Conservation (phyloP, 2,797 vertebrate genomes). For the Oryzias dopingdopingensis region DNA sequence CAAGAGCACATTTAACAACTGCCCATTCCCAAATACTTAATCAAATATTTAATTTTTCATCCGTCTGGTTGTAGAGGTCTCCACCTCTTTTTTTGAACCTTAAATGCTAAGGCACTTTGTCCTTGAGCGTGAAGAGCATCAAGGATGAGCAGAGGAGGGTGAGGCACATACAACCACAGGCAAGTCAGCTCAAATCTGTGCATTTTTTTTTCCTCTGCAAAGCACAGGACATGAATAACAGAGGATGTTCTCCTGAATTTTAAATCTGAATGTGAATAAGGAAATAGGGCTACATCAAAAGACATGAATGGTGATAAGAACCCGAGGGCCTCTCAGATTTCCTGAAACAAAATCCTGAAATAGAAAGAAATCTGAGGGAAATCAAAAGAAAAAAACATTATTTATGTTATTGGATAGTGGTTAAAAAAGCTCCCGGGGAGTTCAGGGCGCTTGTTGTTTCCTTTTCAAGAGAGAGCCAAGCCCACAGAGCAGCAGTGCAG, state of each 20-base stretch:
- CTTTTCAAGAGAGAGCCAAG: constrained; percentile 36
- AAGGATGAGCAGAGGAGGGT: constrained; percentile 25
- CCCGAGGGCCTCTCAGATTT: constrained; percentile 15
- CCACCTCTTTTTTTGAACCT: background rate
- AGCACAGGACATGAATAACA: constrained; percentile 46
- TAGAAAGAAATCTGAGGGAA: constrained; percentile 9
- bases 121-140: constrained; percentile 6
- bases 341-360: constrained; percentile 26
- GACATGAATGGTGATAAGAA: background rate
- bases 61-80: background rate
- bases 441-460: constrained; percentile 20
- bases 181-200: constrained; percentile 8
- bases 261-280: constrained; percentile 21
- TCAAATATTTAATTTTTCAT: too few relatives aligned
- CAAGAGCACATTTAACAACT: too few relatives aligned
- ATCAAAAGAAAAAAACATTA: constrained; percentile 5
- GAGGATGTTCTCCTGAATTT: constrained; percentile 18
- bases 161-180: constrained; percentile 19
- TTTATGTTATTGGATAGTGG: constrained; percentile 8
- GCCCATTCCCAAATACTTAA: too few relatives aligned
- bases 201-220: constrained; percentile 19
- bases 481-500: constrained; percentile 29
- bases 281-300: constrained; percentile 4
- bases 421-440: constrained; percentile 9
- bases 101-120: constrained; percentile 14